A percentile compares a stretch with the other conserved stretches of the same genome.
phyloP scores from a whole-genome alignment of 2,113 vertebrate genomes.

The Corythaixoides concolor region DNA sequence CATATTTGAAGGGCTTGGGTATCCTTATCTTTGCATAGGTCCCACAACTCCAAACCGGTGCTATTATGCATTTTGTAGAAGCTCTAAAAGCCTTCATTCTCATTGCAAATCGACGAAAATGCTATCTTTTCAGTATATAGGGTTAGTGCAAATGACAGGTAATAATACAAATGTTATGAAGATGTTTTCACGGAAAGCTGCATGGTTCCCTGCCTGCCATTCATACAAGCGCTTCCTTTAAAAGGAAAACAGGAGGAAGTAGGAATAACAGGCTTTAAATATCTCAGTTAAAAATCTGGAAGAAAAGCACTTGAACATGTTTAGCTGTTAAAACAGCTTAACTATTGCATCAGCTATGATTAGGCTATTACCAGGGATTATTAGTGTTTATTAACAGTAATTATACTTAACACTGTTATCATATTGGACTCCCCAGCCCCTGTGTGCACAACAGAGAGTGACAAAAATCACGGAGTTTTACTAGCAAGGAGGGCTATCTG shows the following conservation, averaged over 20 bases:
- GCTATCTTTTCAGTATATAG: not conserved
- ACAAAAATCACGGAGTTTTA: not conserved
- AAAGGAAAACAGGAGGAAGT: not conserved
- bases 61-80: not conserved
- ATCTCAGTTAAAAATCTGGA: not conserved
- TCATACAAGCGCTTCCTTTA: not conserved
- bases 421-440: not conserved
- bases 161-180: not conserved
- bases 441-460: not conserved
- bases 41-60: not conserved
- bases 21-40: not conserved
- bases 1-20: not conserved
- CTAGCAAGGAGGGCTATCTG: accelerated
- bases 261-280: not conserved
- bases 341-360: not conserved
- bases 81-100: not conserved
- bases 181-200: not conserved
- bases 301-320: not conserved
- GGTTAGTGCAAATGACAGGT: not conserved
- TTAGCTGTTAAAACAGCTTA: not conserved
- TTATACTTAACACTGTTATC: not conserved
- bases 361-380: not conserved
- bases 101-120: not conserved
- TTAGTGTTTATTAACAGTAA: not conserved
- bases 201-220: not conserved